These are phyloP conservation scores for Parnassius apollo DNA, from an alignment of 2,888 invertebrate genomes.

Conservation along the genomic window DNA sequence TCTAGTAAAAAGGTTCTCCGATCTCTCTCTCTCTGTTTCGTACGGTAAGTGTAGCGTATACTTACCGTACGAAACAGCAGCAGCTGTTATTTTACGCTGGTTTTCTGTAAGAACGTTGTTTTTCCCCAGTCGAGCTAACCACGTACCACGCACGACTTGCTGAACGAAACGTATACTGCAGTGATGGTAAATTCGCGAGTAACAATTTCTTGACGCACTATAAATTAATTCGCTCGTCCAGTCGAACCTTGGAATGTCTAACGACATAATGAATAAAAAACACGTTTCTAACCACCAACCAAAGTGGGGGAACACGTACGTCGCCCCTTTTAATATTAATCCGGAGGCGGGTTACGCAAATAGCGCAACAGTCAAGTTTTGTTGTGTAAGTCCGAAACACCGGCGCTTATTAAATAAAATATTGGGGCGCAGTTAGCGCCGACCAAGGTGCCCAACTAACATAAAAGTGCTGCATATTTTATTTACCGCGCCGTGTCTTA, in stretches of 20 bases:
- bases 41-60: too few species aligned
- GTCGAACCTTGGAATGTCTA: slow-evolving; percentile 12
- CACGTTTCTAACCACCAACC: slow-evolving; percentile 46
- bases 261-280: slow-evolving; percentile 35
- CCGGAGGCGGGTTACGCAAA: slow-evolving; percentile 48
- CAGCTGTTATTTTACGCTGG: too few species aligned
- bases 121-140: too few species aligned
- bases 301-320: slow-evolving; percentile 35
- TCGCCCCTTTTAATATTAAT: slow-evolving; percentile 61
- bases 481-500: slow-evolving; percentile 66
- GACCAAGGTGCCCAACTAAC: slow-evolving; percentile 71
- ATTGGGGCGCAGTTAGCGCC: slow-evolving; percentile 60
- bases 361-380: slow-evolving; percentile 60
- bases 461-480: slow-evolving; percentile 79
- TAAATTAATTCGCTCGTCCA: neutral
- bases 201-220: too few species aligned
- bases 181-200: too few species aligned
- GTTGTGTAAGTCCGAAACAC: slow-evolving; percentile 55
- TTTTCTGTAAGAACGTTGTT: too few species aligned
- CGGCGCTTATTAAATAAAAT: slow-evolving; percentile 73
- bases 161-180: too few species aligned
- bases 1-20: too few species aligned
- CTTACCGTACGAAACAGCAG: too few species aligned
- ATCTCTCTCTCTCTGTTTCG: too few species aligned
- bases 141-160: too few species aligned